Evolutionary conservation across 2,797 vertebrate species (phyloP), one percentile per base, ranked within the genome.

Genomic region (Perodicticus potto): DNA sequence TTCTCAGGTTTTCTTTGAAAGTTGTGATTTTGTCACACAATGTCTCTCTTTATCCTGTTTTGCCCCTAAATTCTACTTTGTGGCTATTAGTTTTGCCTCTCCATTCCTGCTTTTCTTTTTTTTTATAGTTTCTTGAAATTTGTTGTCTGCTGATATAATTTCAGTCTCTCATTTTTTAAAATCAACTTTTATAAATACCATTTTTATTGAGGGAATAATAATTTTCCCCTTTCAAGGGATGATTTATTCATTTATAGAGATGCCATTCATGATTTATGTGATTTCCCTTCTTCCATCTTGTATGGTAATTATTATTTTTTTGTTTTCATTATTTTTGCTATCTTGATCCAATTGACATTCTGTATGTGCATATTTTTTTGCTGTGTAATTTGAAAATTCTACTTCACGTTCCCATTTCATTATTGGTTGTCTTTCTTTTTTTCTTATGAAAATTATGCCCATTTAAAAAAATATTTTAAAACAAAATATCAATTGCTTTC

Each of bases 381-480:
- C 34, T 34, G 72, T 72, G 25, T 53, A 73, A 32, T 85, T 77
- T 90, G 29, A 53, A 65, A 73, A 13, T 25, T 86, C 74, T 74
- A 7, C 63, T 86, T 32, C n/a, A 8, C 27, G 40, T 49, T 59
- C 27, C 61, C 20, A 76, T 57, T 82, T 74, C 12, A 65, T 76
- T 92, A 61, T 32, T 86, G 45, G 23, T 45, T 74, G 63, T 70
- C 14, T 65, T 86, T 69, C 37, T 43, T 93, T 86, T 81, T 49
- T 27, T 87, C 32, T 65, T 74, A 69, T 25, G 74, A 19, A 74
- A 59, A 73, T 69, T 76, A 69, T 49, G 49, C 11, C 49, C 1
- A 3, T 72, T 83, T 73, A 61, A n/a, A 74, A 57, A 13, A 86
- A 67, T 77, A 70, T 63, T 82, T 69, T n/a, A 69, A 95, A 95